Conservation (phyloP, 1,140 invertebrate species). For the Penaeus vannamei region DNA sequence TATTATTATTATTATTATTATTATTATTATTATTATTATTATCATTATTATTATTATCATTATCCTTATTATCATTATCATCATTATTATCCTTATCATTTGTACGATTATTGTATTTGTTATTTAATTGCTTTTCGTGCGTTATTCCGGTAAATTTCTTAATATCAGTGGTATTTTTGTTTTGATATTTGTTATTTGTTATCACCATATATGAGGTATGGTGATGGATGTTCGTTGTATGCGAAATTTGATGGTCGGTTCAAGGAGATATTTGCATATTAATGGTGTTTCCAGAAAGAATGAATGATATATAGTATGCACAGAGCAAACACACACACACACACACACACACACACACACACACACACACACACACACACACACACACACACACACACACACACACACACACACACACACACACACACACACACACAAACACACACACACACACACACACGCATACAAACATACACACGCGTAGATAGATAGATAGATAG, state of each 20-base stretch:
- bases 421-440: slow-evolving; percentile 4
- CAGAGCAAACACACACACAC: background rate
- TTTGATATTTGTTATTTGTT: background rate
- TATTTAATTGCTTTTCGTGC: background rate
- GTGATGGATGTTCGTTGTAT: too few species aligned
- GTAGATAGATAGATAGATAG: background rate
- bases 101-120: background rate
- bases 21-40: slow-evolving; percentile 16
- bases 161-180: background rate
- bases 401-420: slow-evolving; percentile 12
- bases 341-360: slow-evolving; percentile 11
- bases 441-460: too few species aligned
- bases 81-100: too few species aligned
- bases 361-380: slow-evolving; percentile 11
- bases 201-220: too few species aligned
- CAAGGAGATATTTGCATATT: too few species aligned
- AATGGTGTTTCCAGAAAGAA: too few species aligned
- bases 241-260: too few species aligned
- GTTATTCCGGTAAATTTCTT: background rate
- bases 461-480: background rate
- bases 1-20: slow-evolving; percentile 16
- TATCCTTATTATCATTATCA: too few species aligned
- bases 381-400: slow-evolving; percentile 11
- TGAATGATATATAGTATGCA: background rate
- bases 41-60: slow-evolving; percentile 14